Percentiles rank a stretch among this genome's conserved stretches.
These are phyloP conservation scores for Halictus quadricinctus DNA, from an alignment of 2,888 invertebrate species.

Conservation along the genomic window DNA sequence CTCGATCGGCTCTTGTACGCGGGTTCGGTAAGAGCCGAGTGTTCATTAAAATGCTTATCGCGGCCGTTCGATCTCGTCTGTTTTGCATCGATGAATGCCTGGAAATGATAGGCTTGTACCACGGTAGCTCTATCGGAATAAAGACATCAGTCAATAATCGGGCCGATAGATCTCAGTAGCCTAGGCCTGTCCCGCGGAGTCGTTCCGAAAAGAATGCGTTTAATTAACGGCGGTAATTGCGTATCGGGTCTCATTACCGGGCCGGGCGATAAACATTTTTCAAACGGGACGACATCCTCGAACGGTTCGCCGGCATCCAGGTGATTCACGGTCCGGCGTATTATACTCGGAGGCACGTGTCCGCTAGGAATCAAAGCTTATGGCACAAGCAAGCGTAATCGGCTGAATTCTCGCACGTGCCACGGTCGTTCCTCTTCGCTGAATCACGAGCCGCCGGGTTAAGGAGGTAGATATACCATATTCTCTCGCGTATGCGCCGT, in stretches of 20 bases:
- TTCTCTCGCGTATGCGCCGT: conserved; percentile 1
- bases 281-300: background rate
- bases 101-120: conserved; percentile 34
- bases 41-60: conserved; percentile 47
- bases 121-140: background rate
- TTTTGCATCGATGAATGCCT: conserved; percentile 20
- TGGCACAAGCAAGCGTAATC: background rate
- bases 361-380: conserved; percentile 12
- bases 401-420: conserved; percentile 49
- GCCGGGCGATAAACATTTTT: conserved; percentile 2
- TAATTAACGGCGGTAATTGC: conserved; percentile 9
- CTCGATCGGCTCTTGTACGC: conserved; percentile 9
- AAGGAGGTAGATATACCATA: background rate
- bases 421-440: conserved; percentile 24
- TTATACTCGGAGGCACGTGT: conserved; percentile 36
- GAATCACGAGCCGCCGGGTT: conserved; percentile 30
- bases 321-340: background rate
- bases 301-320: background rate
- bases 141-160: conserved; percentile 36
- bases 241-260: background rate
- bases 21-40: background rate
- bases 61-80: conserved; percentile 17
- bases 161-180: background rate
- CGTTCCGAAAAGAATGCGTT: background rate
- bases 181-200: background rate